phyloP scores from a whole-genome alignment of 2,888 invertebrate genomes.

The Thymelicus sylvestris region DNA sequence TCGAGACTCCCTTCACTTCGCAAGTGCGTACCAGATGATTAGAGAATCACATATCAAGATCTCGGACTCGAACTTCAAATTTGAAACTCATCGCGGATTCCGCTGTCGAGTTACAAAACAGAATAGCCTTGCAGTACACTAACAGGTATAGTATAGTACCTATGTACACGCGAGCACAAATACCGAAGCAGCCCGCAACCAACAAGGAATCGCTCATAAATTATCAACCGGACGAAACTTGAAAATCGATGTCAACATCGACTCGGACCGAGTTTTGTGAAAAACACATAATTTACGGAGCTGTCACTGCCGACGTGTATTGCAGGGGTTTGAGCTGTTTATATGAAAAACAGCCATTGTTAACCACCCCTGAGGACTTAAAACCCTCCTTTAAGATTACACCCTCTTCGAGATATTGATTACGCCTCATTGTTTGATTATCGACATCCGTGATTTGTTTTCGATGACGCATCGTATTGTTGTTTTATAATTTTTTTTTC shows the following conservation, averaged over 20 bases:
- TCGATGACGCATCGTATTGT: slow-evolving; percentile 45
- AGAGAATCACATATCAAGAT: too few species aligned
- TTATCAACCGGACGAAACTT: slow-evolving; percentile 48
- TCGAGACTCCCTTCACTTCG: too few species aligned
- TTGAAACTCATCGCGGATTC: too few species aligned
- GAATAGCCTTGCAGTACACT: too few species aligned
- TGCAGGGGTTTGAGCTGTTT: slow-evolving; percentile 47
- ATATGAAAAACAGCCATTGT: slow-evolving; percentile 61
- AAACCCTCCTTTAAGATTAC: slow-evolving; percentile 58
- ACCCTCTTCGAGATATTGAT: slow-evolving; percentile 59
- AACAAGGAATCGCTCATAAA: slow-evolving; percentile 47
- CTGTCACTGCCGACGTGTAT: slow-evolving; percentile 49
- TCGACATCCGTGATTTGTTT: slow-evolving; percentile 50
- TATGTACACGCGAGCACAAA: slow-evolving; percentile 28
- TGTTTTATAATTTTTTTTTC: slow-evolving; percentile 11
- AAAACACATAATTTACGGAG: slow-evolving; percentile 57
- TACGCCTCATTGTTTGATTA: slow-evolving; percentile 55
- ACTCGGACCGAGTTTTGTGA: slow-evolving; percentile 48
- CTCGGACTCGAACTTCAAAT: too few species aligned
- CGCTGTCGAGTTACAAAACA: too few species aligned
- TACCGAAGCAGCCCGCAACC: slow-evolving; percentile 35
- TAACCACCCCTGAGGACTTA: slow-evolving; percentile 56
- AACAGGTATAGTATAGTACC: slow-evolving; percentile 21
- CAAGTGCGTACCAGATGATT: too few species aligned
- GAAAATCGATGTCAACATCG: slow-evolving; percentile 46